Base-by-base conservation (phyloP, 2,113 vertebrate species). In the Solea senegalensis region DNA sequence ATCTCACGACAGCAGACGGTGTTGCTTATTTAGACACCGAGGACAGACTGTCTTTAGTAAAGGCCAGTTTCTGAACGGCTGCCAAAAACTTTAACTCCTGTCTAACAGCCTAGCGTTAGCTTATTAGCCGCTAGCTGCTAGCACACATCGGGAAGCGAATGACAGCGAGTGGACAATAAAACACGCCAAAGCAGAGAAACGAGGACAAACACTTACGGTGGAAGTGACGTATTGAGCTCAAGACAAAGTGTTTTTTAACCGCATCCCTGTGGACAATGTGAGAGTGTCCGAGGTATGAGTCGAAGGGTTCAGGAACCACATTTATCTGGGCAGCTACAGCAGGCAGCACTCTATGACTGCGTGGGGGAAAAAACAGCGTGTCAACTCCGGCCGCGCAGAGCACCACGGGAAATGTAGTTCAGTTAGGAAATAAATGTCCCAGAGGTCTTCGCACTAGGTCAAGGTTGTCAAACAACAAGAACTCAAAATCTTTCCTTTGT, bases 341-440 rank as follows among this genome's bases (percentile, higher is more conserved):
- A 8, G 10, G 52, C 49, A 59, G 12, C 1, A 8, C 56, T 5
- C 76, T 54, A 40, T 77, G 78, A 61, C 43, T 74, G 75, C 59
- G 71, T 63, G 87, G 49, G 9, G 54, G 1, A 39, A 11, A 65
- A 26, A 41, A 66, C 74, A 66, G 80, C 81, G 49, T 89, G 88
- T 34, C 72, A 49, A 48, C 67, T 1, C 53, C 0, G 1, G 6
- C 26, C 1, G 53, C 41, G 72, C 72, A 49, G 2, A 9, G 83
- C 8, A 11, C 2, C n/a, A 46, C 3, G 92, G 92, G 89, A 89
- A 85, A 80, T 81, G 71, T 50, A 74, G 87, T 91, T 63, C 3
- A 0, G 0, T 0, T 0, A 27, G 44, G 46, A 81, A 84, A 58
- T 27, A 0, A 16, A 65, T 60, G 74, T 39, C 86, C 84, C 88